Percentiles rank a stretch among this genome's conserved stretches.
These are phyloP conservation scores for Acanthococcus lagerstroemiae DNA, from an alignment of 2,888 invertebrate genomes.

Conservation along the genomic window DNA sequence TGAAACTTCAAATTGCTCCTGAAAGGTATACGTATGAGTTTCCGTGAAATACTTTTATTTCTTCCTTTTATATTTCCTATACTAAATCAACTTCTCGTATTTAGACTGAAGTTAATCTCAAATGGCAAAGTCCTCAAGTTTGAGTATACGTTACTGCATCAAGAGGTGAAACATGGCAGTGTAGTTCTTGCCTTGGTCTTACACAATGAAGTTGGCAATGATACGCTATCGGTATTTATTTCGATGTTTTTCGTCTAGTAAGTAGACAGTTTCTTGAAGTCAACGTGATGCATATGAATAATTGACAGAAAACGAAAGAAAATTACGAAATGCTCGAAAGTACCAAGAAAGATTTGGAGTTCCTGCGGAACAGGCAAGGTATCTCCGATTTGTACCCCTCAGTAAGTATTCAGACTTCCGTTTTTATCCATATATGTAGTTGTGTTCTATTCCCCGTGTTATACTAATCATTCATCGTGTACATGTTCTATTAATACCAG, in stretches of 20 bases:
- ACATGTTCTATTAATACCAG: slow-evolving; percentile 41
- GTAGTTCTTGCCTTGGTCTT: slow-evolving; percentile 55
- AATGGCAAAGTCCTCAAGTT: slow-evolving; percentile 55
- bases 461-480: too few species aligned
- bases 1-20: background rate
- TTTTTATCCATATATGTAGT: too few species aligned
- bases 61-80: background rate
- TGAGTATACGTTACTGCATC: slow-evolving; percentile 45
- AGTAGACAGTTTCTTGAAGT: too few species aligned
- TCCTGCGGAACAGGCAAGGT: background rate
- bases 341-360: slow-evolving; percentile 34
- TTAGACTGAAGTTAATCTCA: slow-evolving; percentile 57
- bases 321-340: slow-evolving; percentile 39
- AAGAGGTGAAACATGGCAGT: slow-evolving; percentile 58
- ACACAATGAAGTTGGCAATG: background rate
- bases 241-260: too few species aligned
- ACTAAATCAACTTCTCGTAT: slow-evolving; percentile 33
- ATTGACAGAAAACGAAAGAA: background rate
- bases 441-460: too few species aligned
- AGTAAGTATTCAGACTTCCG: too few species aligned
- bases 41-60: background rate
- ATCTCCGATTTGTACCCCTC: too few species aligned
- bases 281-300: too few species aligned
- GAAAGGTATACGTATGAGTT: background rate
- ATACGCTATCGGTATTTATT: background rate